Conservation (phyloP, 1,140 invertebrate species). For the Polypedilum vanderplanki region DNA sequence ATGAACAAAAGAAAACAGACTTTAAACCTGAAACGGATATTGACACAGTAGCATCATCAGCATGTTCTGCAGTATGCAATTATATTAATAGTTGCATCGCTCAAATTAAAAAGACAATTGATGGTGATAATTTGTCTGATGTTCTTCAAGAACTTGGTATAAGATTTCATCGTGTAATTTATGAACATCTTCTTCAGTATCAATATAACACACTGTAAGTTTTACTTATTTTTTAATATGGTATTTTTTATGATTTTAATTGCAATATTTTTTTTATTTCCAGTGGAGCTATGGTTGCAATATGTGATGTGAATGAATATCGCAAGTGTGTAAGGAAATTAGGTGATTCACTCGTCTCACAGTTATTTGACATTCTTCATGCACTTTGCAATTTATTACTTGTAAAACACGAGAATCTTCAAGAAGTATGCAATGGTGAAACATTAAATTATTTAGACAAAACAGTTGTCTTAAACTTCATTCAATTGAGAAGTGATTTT, state of each 20-base stretch:
- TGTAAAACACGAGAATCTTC: slow-evolving; percentile 92
- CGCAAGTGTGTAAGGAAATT: slow-evolving; percentile 72
- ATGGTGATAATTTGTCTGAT: slow-evolving; percentile 87
- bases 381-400: slow-evolving; percentile 92
- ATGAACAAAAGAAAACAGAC: slow-evolving; percentile 92
- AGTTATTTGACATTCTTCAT: slow-evolving; percentile 90
- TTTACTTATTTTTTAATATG: slow-evolving; percentile 31
- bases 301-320: slow-evolving; percentile 96
- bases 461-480: slow-evolving; percentile 81
- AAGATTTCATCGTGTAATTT: slow-evolving; percentile 86
- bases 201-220: slow-evolving; percentile 83
- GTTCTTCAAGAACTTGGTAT: slow-evolving; percentile 84
- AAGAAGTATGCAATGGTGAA: slow-evolving; percentile 90
- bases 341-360: slow-evolving; percentile 66
- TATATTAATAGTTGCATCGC: slow-evolving; percentile 71
- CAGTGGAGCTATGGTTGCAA: slow-evolving; percentile 88
- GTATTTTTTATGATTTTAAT: slow-evolving; percentile 25
- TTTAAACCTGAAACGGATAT: slow-evolving; percentile 89
- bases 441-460: slow-evolving; percentile 84
- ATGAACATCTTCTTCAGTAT: slow-evolving; percentile 91
- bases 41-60: slow-evolving; percentile 67
- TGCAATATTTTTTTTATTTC: neutral
- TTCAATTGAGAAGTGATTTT: slow-evolving; percentile 87
- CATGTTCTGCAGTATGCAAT: slow-evolving; percentile 79
- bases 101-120: slow-evolving; percentile 76